phyloP scores from a whole-genome alignment of 2,797 vertebrate species.

The Argentina silus region DNA sequence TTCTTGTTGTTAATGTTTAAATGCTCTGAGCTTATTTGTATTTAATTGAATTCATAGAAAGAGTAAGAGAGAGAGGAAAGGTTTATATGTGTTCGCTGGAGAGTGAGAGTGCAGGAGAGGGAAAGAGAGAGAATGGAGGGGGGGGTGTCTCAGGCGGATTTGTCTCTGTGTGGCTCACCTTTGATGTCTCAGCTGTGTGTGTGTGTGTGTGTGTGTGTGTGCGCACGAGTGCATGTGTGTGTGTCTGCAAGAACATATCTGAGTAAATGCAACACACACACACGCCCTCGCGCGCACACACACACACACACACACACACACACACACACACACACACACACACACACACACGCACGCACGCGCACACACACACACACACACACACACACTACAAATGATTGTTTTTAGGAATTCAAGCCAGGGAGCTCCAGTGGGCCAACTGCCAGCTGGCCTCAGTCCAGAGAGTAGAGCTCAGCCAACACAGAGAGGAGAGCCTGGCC shows the following conservation, averaged over 20 bases:
- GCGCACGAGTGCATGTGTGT: not conserved
- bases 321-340: no score
- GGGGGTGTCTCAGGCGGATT: conserved; percentile 62
- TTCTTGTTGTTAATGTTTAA: not conserved
- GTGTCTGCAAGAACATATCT: not conserved
- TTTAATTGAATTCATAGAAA: conserved; percentile 62
- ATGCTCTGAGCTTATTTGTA: conserved; percentile 47
- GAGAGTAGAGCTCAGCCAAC: conserved; percentile 78
- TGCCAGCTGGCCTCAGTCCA: conserved; percentile 93
- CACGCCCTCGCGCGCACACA: conserved; percentile 38
- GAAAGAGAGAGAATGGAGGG: conserved; percentile 18
- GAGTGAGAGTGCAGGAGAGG: conserved; percentile 37
- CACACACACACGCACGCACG: conserved; percentile 28
- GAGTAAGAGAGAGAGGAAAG: conserved; percentile 36
- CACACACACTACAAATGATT: conserved; percentile 74
- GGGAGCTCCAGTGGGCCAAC: conserved; percentile 79
- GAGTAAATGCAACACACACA: conserved; percentile 18
- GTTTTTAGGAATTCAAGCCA: conserved; percentile 81
- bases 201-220: conserved; percentile 3
- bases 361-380: not conserved
- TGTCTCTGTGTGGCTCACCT: conserved; percentile 66
- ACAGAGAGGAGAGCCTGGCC: conserved; percentile 66
- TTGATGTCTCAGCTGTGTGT: conserved; percentile 49
- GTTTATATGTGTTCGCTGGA: conserved; percentile 35
- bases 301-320: no score